Evolutionary conservation across 2,113 vertebrate species (phyloP).

Genomic region (Merops nubicus): DNA sequence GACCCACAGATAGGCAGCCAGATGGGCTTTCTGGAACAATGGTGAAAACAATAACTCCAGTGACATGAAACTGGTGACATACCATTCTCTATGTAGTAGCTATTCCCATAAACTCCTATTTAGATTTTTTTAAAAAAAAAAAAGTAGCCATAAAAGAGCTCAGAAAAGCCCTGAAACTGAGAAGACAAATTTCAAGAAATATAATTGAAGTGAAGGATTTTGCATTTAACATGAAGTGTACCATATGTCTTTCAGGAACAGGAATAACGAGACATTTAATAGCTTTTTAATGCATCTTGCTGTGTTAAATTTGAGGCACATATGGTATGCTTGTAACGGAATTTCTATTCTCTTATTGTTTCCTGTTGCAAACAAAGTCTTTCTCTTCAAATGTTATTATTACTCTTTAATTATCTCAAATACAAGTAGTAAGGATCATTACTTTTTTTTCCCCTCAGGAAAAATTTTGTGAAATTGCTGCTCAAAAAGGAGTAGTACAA

Average conservation of each 20-base stretch:
- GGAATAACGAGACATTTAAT: not conserved
- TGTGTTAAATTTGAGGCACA: not conserved
- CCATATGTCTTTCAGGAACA: not conserved
- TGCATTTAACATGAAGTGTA: not conserved
- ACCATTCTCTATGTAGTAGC: not conserved
- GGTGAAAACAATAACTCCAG: not conserved
- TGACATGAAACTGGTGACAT: not conserved
- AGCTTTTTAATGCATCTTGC: constrained; percentile 1
- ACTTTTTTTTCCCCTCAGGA: not conserved
- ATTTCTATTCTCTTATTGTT: not conserved
- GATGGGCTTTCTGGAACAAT: not conserved
- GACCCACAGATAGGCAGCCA: not conserved
- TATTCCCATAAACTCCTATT: not conserved
- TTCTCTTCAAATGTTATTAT: not conserved
- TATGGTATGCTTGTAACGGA: not conserved
- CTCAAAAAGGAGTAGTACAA: not conserved
- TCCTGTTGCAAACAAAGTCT: not conserved
- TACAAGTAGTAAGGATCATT: not conserved
- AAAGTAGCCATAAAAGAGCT: not conserved
- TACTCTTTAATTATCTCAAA: not conserved
- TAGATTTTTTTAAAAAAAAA: not conserved
- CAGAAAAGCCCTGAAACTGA: not conserved
- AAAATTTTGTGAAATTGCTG: not conserved
- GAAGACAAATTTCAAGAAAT: not conserved
- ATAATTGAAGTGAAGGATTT: not conserved